Conservation (phyloP, 2,888 invertebrate species). For the Plagiodera versicolora region DNA sequence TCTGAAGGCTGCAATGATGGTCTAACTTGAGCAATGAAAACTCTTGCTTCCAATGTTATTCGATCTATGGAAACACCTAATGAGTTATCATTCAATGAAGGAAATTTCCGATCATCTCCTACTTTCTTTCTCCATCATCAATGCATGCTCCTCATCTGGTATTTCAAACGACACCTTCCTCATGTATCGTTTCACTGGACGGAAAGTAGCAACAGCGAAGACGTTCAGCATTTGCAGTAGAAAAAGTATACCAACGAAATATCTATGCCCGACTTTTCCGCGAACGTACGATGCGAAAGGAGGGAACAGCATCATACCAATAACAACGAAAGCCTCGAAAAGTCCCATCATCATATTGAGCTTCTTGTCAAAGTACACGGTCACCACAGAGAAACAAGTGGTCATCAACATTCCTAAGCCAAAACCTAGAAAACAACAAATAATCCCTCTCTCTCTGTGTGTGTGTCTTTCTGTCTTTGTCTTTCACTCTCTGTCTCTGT, state of each 20-base stretch:
- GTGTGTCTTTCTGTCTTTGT: no score
- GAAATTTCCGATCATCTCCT: no score
- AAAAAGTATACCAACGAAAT: background rate
- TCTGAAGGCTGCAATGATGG: background rate
- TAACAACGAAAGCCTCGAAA: background rate
- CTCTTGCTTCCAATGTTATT: background rate
- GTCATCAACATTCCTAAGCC: background rate
- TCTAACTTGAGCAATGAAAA: background rate
- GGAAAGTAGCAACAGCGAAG: background rate
- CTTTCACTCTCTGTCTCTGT: no score
- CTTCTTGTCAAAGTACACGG: background rate
- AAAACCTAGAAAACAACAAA: slow-evolving; percentile 10
- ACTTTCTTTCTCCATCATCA: background rate
- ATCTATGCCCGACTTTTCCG: background rate
- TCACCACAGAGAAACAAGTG: background rate
- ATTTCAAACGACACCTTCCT: background rate
- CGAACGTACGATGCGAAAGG: background rate
- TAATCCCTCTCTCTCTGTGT: no score
- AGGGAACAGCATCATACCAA: background rate
- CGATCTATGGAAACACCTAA: no score
- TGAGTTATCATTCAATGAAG: no score
- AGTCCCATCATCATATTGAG: slow-evolving; percentile 1
- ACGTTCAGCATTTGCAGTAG: background rate
- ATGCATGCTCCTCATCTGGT: background rate
- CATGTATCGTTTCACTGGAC: slow-evolving; percentile 2